A percentile compares a stretch with the other conserved stretches of the same genome.
Evolutionary conservation across 2,113 vertebrate species (phyloP).

Genomic region (Eptesicus fuscus): DNA sequence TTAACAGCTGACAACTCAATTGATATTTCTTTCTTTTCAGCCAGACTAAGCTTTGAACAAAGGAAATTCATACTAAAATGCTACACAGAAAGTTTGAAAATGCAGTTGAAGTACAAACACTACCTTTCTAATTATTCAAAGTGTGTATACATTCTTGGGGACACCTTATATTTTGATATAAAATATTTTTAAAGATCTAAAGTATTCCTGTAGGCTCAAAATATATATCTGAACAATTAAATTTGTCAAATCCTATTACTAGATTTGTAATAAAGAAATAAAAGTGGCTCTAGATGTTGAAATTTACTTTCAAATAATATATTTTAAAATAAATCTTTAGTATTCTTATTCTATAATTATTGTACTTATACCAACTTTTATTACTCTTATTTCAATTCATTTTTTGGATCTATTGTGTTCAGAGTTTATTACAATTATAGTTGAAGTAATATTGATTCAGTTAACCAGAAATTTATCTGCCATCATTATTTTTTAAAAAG

Average conservation of each 20-base stretch:
- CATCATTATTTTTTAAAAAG: neutral
- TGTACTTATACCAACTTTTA: neutral
- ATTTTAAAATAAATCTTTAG: slow-evolving; percentile 31
- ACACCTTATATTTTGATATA: neutral
- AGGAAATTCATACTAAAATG: no score
- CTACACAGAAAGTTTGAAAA: no score
- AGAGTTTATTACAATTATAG: neutral
- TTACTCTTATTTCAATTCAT: neutral
- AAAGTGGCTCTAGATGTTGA: neutral
- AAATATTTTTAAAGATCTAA: slow-evolving; percentile 21
- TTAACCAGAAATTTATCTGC: neutral
- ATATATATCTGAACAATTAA: slow-evolving; percentile 29
- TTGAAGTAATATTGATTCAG: neutral
- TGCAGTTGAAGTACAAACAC: no score
- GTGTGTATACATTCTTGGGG: no score
- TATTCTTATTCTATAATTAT: neutral
- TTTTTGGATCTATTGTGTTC: neutral
- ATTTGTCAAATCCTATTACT: neutral
- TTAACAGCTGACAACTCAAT: no score
- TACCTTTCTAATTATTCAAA: no score
- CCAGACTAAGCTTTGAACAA: no score
- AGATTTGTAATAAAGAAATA: slow-evolving; percentile 3
- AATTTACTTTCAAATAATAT: neutral
- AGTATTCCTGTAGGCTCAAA: neutral
- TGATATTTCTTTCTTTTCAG: no score